A percentile compares a stretch with the other conserved stretches of the same genome.
These are phyloP conservation scores for Proisotoma minuta DNA, from an alignment of 2,888 invertebrate species.

Conservation along the genomic window DNA sequence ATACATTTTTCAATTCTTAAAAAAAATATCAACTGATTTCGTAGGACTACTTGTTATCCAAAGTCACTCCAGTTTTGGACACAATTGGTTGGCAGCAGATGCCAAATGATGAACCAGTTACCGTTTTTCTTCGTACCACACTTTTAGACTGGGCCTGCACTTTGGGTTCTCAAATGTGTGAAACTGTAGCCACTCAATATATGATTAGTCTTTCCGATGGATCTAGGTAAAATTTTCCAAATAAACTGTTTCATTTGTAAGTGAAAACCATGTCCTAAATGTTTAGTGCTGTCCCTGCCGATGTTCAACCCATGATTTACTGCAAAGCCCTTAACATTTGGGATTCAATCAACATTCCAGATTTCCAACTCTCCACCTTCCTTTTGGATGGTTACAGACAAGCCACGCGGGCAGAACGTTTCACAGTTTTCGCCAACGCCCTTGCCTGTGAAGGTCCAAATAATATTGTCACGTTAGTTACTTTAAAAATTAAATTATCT, in stretches of 20 bases:
- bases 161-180: conserved; percentile 16
- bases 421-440: conserved; percentile 1
- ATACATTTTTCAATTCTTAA: too few relatives aligned
- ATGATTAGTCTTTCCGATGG: not conserved
- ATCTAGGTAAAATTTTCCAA: not conserved
- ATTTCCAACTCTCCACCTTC: not conserved
- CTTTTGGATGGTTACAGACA: not conserved
- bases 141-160: conserved; percentile 32
- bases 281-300: conserved; percentile 27
- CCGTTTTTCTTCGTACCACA: conserved; percentile 19
- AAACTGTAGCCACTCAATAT: not conserved
- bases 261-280: too few relatives aligned
- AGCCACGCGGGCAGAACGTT: not conserved
- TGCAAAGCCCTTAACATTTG: conserved; percentile 18
- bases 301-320: conserved; percentile 27
- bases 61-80: conserved; percentile 4
- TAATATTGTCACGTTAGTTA: not conserved
- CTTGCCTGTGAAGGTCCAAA: conserved; percentile 3
- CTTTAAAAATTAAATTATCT: too few relatives aligned
- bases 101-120: conserved; percentile 10
- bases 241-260: too few relatives aligned
- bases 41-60: conserved; percentile 6
- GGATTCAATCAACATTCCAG: not conserved
- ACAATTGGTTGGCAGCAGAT: conserved; percentile 11
- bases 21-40: not conserved